Conservation (phyloP, 2,113 vertebrate species). For the Hyaena hyaena region DNA sequence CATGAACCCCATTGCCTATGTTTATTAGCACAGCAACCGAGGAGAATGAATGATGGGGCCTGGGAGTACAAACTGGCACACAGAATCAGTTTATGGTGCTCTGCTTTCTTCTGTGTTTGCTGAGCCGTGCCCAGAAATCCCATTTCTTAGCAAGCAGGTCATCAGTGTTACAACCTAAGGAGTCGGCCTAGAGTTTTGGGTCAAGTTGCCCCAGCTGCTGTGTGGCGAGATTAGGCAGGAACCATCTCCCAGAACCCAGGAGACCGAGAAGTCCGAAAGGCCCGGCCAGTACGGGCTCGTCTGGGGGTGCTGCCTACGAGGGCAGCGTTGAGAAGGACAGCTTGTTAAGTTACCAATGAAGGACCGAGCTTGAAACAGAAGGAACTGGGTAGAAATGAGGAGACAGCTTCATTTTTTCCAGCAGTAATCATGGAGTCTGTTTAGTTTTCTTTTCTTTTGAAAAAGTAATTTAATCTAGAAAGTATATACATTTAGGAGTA, state of each 20-base stretch:
- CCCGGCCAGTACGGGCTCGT: background rate
- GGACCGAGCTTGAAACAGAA: background rate
- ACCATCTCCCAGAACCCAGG: background rate
- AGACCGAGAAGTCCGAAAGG: fast-evolving
- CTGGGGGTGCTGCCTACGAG: background rate
- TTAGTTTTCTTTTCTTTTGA: conserved; percentile 39
- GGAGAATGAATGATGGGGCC: background rate
- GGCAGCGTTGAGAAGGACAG: background rate
- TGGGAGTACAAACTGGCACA: background rate
- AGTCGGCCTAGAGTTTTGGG: background rate
- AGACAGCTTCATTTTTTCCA: background rate
- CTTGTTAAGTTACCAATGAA: background rate
- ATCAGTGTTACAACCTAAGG: background rate
- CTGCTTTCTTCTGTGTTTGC: background rate
- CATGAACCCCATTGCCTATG: background rate
- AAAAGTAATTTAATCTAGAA: conserved; percentile 55
- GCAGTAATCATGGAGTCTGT: background rate
- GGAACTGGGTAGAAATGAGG: background rate
- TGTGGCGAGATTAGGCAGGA: background rate
- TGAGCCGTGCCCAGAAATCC: background rate
- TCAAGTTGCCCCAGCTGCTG: background rate
- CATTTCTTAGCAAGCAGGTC: background rate
- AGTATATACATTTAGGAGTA: conserved; percentile 44
- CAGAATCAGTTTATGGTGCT: background rate
- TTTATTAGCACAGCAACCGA: background rate